Evolutionary conservation across 2,113 vertebrate genomes (phyloP), one percentile per base, ranked within the genome.

Genomic region (Anseranas semipalmata): DNA sequence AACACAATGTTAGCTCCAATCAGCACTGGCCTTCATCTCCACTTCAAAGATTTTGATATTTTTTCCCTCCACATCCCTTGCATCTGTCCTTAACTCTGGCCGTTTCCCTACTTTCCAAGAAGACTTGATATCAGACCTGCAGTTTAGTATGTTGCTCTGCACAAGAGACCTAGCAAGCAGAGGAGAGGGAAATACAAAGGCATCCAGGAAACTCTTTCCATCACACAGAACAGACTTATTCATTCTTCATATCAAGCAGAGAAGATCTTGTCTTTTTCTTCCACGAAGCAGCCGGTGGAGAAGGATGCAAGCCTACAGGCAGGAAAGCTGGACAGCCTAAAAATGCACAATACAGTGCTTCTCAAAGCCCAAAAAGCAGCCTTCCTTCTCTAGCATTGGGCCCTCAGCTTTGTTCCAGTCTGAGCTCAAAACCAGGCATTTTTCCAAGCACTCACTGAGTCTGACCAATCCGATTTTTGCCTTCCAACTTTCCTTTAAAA

Each of bases 11-110:
- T 32, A 46, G 16, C 30, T 59, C 13, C 8, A 20, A 15, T 53
- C 2, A 1, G 10, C 4, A 0, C 13, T 59, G 18, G 28, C 5
- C 18, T 9, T 73, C 19, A 24, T 8, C 10, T 45, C 12, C 67
- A 7, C n/a, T 78, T 63, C 41, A 39, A 45, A 76, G 27, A 62
- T 72, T 82, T 50, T 79, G 1, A 0, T 62, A 12, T 50, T 89
- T 73, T 73, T 93, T 55, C 14, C 11, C 10, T 80, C 68, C 17
- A 6, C 45, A 41, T 4, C 3, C 28, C 4, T 48, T 8, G 5
- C 4, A n/a, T 27, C 28, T 72, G 2, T 20, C 21, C 21, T 50
- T 62, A n/a, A 41, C 39, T 86, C 17, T 92, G 27, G 3, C 13
- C 14, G 21, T 62, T 81, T 48, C 25, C 19, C 12, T 76, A 1